Evolutionary conservation across 1,140 invertebrate genomes (phyloP).

Genomic region (Drosophila micromelanica): DNA sequence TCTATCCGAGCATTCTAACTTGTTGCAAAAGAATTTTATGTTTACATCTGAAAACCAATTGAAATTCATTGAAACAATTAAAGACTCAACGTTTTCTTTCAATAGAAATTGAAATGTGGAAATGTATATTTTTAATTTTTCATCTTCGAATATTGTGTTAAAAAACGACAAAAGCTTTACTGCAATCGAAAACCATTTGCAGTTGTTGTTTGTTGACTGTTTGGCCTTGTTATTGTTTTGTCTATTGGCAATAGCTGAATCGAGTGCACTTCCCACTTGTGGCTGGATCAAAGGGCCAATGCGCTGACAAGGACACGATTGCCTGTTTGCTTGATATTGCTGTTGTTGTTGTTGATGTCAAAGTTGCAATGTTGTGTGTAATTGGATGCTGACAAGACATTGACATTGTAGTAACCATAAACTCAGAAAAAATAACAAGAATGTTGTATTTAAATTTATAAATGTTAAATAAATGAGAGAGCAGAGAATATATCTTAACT

Average conservation of each 20-base stretch:
- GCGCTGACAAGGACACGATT: not conserved
- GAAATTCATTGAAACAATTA: not conserved
- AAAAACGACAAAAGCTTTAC: not conserved
- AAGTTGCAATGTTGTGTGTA: constrained; percentile 29
- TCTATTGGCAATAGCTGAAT: constrained; percentile 2
- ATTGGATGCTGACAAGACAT: constrained; percentile 43
- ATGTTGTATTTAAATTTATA: no score
- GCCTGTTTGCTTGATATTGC: no score
- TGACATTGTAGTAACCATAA: constrained; percentile 31
- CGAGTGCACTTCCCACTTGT: constrained; percentile 2
- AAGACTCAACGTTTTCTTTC: not conserved
- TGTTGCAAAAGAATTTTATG: no score
- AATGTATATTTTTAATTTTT: constrained; percentile 1
- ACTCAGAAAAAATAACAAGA: not conserved
- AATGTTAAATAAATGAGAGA: no score
- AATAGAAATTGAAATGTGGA: not conserved
- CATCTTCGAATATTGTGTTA: not conserved
- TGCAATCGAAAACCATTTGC: not conserved
- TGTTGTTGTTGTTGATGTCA: not conserved
- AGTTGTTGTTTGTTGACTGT: constrained; percentile 15
- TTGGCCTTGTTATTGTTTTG: constrained; percentile 27
- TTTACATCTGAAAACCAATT: no score
- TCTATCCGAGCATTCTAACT: no score
- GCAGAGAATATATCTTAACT: no score
- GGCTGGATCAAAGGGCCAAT: constrained; percentile 1